These are phyloP conservation scores for Emesis furor DNA, from an alignment of 2,888 invertebrate genomes.

Conservation along the genomic window DNA sequence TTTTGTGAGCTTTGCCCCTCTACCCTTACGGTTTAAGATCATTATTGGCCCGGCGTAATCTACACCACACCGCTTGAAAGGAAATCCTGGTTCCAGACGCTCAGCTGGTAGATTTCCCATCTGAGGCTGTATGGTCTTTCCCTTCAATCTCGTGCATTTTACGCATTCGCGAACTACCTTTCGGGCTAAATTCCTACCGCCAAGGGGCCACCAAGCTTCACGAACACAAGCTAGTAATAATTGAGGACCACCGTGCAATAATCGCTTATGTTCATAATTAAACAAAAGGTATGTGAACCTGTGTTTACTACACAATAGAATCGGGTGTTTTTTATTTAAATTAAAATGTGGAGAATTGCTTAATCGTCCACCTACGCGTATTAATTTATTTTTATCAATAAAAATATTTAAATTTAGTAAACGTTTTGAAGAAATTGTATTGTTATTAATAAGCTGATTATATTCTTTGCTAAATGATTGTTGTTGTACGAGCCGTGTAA, in stretches of 20 bases:
- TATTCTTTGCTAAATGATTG: no score
- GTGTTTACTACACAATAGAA: slow-evolving; percentile 1
- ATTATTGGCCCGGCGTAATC: neutral
- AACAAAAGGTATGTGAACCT: neutral
- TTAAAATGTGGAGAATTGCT: neutral
- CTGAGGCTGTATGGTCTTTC: neutral
- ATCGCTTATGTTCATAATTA: neutral
- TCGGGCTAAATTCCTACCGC: neutral
- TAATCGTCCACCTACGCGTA: neutral
- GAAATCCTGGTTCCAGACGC: neutral
- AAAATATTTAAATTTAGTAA: no score
- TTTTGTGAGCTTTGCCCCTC: neutral
- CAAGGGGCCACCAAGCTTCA: neutral
- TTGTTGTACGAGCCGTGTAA: no score
- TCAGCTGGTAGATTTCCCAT: neutral
- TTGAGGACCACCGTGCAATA: slow-evolving; percentile 6
- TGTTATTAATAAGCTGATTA: no score
- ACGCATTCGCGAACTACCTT: slow-evolving; percentile 8
- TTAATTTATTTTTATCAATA: no score
- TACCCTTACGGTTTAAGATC: neutral
- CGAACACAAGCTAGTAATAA: neutral
- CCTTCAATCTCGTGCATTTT: neutral
- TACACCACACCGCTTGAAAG: neutral
- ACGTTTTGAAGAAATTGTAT: no score
- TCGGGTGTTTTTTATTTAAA: slow-evolving; percentile 10